Conservation (phyloP, 1,140 invertebrate species). For the Liolophura sinensis region DNA sequence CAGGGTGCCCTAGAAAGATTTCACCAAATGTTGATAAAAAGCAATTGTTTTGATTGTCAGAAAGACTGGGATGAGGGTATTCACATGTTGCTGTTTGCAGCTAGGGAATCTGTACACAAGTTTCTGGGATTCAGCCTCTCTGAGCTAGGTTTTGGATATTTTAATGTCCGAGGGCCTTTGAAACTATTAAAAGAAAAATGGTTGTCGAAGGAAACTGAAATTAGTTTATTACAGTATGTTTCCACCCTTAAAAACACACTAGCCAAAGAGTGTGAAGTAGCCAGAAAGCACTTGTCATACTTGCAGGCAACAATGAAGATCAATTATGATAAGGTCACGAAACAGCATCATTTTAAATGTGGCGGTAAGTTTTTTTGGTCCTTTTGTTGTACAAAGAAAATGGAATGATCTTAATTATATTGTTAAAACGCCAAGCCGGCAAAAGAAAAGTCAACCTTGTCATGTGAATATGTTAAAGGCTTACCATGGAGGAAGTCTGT, state of each 20-base stretch:
- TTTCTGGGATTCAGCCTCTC: slow-evolving; percentile 14
- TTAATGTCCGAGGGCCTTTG: slow-evolving; percentile 13
- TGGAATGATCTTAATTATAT: slow-evolving; percentile 6
- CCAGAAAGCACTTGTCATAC: too few species aligned
- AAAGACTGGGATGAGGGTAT: slow-evolving; percentile 11
- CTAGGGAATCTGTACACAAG: slow-evolving; percentile 16
- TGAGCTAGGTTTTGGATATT: slow-evolving; percentile 19
- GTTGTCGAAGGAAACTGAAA: slow-evolving; percentile 3
- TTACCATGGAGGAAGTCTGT: slow-evolving; percentile 1
- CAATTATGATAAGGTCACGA: slow-evolving; percentile 7
- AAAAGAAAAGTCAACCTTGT: neutral
- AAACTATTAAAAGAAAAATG: slow-evolving; percentile 10
- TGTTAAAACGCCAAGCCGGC: slow-evolving; percentile 5
- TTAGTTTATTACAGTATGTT: slow-evolving; percentile 9
- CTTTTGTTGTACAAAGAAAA: slow-evolving; percentile 8
- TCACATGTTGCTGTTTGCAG: slow-evolving; percentile 12
- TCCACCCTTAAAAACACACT: slow-evolving; percentile 7
- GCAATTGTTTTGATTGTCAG: neutral
- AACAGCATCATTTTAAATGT: slow-evolving; percentile 2
- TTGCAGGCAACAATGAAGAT: slow-evolving; percentile 12
- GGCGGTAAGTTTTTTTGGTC: slow-evolving; percentile 6
- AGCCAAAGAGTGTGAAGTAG: neutral
- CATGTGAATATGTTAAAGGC: slow-evolving; percentile 11
- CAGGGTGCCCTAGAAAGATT: slow-evolving; percentile 13
- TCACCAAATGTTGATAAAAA: slow-evolving; percentile 6